Evolutionary conservation across 2,888 invertebrate species (phyloP).

Genomic region (Drosophila atripex): DNA sequence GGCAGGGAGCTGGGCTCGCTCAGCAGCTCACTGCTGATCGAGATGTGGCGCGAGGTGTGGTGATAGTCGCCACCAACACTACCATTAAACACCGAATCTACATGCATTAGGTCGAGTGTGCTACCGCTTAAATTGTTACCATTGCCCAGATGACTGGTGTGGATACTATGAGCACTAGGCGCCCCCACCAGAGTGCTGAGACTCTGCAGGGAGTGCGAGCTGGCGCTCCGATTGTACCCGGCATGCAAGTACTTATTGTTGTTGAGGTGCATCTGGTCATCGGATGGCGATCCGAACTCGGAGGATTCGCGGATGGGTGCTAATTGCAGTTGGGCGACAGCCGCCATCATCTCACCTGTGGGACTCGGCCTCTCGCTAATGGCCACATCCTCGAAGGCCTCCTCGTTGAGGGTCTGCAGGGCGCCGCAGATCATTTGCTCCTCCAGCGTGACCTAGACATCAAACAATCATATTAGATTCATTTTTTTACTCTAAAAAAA

Average conservation of each 20-base stretch:
- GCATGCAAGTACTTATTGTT: constrained; percentile 62
- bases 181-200: constrained; percentile 51
- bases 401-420: constrained; percentile 95
- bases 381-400: constrained; percentile 95
- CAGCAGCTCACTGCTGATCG: constrained; percentile 67
- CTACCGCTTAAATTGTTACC: constrained; percentile 58
- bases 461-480: not conserved
- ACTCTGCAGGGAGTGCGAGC: constrained; percentile 80
- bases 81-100: constrained; percentile 40
- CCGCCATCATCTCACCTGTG: constrained; percentile 84
- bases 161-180: constrained; percentile 7
- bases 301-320: constrained; percentile 84
- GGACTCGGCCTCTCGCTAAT: constrained; percentile 88
- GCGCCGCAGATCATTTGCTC: constrained; percentile 98
- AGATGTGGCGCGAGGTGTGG: constrained; percentile 52
- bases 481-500: not conserved
- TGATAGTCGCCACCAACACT: constrained; percentile 42
- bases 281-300: constrained; percentile 84
- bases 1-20: constrained; percentile 67
- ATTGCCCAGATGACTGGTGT: constrained; percentile 59
- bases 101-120: constrained; percentile 56
- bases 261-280: constrained; percentile 78
- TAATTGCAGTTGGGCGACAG: constrained; percentile 83
- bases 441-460: constrained; percentile 92
- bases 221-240: constrained; percentile 80